Base-by-base conservation (phyloP, 2,113 vertebrate genomes). In the Myrmophylax atrothorax region DNA sequence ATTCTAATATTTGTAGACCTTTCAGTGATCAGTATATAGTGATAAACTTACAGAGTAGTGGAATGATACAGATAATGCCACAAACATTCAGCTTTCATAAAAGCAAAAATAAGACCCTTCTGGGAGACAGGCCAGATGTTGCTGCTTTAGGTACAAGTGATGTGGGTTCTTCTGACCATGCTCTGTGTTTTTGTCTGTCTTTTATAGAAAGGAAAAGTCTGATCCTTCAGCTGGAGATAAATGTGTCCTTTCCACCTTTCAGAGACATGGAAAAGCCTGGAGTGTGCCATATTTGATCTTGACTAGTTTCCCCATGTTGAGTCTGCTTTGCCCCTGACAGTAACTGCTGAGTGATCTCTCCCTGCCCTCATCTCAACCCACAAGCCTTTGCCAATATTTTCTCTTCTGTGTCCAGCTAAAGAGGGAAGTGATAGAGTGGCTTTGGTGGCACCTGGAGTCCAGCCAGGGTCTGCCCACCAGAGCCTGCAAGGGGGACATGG, bases 281-380 rank as follows among this genome's bases (percentile, higher is more conserved):
- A 66, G 62, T 26, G 8, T 35, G 8, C 10, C 4, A 19, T 16
- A 50, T 60, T 63, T 63, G 28, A 59, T 52, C n/a, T 78, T 81
- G 49, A 42, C 35, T 60, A 37, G n/a, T 75, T 81, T 81, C 4
- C 62, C 4, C 6, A n/a, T 56, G 35, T 1, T 0, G 1, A 58
- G 33, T 35, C 63, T 76, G 33, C 25, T 64, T 70, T 70, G 10
- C 14, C 12, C 4, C 0, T 58, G 56, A n/a, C 33, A 38, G 6
- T 38, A 19, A 23, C 9, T 64, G 50, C 14, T 58, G 63, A 26
- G 17, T 35, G 67, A 76, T 70, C 5, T 58, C 42, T 70, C 49
- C 19, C 14, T 70, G 20, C 38, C 24, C 37, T 69, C 37, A 11
- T 44, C 29, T 46, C 11, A 14, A 47, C 17, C 25, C 18, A 15